Percentiles rank a stretch among this genome's conserved stretches.
phyloP scores from a whole-genome alignment of 2,797 vertebrate species.

The Lepilemur ruficaudatus region DNA sequence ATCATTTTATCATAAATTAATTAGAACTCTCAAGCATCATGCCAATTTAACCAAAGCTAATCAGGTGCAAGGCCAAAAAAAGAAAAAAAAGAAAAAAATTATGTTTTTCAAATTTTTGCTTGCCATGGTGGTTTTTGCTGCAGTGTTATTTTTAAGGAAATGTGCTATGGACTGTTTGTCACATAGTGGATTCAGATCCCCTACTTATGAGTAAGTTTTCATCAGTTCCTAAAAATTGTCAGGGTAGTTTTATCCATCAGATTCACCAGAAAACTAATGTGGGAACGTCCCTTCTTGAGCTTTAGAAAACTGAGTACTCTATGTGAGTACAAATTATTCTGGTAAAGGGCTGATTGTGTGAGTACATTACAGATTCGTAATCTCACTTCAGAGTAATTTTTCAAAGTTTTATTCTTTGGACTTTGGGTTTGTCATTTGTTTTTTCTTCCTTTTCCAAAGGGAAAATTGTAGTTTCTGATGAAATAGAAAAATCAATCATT shows the following conservation, averaged over 20 bases:
- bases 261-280: neutral
- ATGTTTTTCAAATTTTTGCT: neutral
- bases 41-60: neutral
- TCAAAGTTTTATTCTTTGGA: neutral
- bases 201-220: neutral
- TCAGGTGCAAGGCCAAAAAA: neutral
- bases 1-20: neutral
- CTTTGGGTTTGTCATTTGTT: neutral
- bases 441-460: neutral
- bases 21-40: neutral
- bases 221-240: conserved; percentile 25
- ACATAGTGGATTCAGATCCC: neutral
- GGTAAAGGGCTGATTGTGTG: neutral
- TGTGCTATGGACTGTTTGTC: neutral
- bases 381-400: neutral
- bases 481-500: neutral
- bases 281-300: neutral
- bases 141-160: neutral
- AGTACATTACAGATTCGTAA: neutral
- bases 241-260: neutral
- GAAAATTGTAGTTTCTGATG: neutral
- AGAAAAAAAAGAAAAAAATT: neutral
- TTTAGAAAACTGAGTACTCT: neutral
- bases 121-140: neutral
- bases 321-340: neutral